Evolutionary conservation across 2,888 invertebrate species (phyloP), one percentile per base, ranked within the genome.

Genomic region (Drosophila meridionalis): DNA sequence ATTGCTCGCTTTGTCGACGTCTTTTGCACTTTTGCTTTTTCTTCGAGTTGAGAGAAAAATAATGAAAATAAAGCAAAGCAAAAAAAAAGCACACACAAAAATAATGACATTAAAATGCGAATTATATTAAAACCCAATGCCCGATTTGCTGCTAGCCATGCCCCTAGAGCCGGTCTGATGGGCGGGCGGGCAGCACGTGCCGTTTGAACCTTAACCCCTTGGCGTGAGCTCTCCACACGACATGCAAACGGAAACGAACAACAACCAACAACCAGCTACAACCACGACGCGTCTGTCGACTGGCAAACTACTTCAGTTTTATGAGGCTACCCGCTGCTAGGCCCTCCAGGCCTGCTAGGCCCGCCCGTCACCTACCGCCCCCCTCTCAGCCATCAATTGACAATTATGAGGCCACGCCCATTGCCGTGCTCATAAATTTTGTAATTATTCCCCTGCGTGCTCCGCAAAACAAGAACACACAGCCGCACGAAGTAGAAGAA

Each of bases 51-150:
- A 61, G 62, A 43, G 42, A 52, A 43, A 38, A 47, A 26, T n/a
- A 36, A 20, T 58, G 40, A 38, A 52, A 47, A 26, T 26, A 36
- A 20, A 58, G 26, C 3, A 11, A 36, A 6, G 26, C 4, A 4
- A 14, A 55, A 4, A 40, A 8, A 53, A 0, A 30, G 42, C 30
- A 30, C 3, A 55, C 28, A 55, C 40, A 56, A 58, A 83, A 80
- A 83, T 86, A 82, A 86, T 89, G 85, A 85, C 85, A 86, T 89
- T 86, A 89, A 87, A 85, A 89, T 89, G 82, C 85, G 76, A 82
- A 89, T 89, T 85, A 78, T 78, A 87, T 83, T 79, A 82, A 76
- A 82, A 45, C 69, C 57, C 65, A 59, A 75, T 68, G 64, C 50
- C 61, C 60, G 68, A 72, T 78, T 80, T 76, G 62, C 65, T 60